Evolutionary conservation across 2,797 vertebrate genomes (phyloP), one percentile per base, ranked within the genome.

Genomic region (Menidia menidia): DNA sequence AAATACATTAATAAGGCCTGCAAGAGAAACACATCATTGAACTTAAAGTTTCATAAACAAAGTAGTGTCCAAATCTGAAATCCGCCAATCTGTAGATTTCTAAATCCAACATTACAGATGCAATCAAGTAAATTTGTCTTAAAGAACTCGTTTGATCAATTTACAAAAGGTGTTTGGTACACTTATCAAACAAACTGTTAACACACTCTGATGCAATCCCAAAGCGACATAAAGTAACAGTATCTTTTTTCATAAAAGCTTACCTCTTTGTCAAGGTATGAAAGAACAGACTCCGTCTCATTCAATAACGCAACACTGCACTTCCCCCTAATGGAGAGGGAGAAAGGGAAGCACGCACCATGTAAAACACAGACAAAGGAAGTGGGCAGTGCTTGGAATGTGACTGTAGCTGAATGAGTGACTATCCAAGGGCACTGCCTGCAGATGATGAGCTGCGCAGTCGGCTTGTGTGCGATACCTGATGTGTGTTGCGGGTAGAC

Each of bases 201-300:
- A 60, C 30, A 19, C 50, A 43, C 64, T 61, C 18, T 32, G 63
- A 57, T 31, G 43, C 9, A 51, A 25, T 8, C 43, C 32, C 31
- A 35, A 60, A 32, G 10, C 41, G 60, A 52, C 60, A 62, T 55
- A 68, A 7, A 31, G 13, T 41, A 47, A 50, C 12, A 19, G 70
- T 12, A n/a, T 54, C 48, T 41, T 45, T 1, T 59, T 42, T 39
- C 66, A 62, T 45, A 66, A n/a, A 60, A 56, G 18, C 81, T 94
- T 94, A 98, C 97, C 96, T 99, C 97, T 94, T 97, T 99, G 82
- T 98, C 97, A 87, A 99, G 95, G 89, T 99, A 99, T 0, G 97
- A 97, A 71, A 98, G 91, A 78, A 99, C 96, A 0, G 95, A 96
- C 83, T 98, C 97, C 0, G 97, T 99, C 87, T 99, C 97, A 57